Evolutionary conservation across 1,140 invertebrate species (phyloP).

Genomic region (Cydia amplana): DNA sequence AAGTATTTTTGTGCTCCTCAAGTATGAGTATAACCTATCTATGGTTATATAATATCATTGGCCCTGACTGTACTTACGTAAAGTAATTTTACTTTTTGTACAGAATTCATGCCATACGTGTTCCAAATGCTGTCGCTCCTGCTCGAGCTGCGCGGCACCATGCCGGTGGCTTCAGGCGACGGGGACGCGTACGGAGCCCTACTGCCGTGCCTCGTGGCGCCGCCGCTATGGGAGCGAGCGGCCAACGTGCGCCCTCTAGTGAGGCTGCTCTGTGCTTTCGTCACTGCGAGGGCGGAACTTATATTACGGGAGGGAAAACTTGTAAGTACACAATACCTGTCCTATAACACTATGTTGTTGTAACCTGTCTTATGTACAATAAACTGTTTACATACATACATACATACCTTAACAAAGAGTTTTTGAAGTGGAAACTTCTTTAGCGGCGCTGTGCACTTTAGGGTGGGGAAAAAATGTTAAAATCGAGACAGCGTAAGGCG

Average conservation of each 20-base stretch:
- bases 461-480: no score
- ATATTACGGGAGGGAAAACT: constrained; percentile 86
- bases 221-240: constrained; percentile 94
- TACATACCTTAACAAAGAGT: no score
- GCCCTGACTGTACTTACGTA: not conserved
- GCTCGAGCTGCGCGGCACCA: constrained; percentile 87
- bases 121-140: constrained; percentile 97
- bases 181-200: constrained; percentile 93
- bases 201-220: constrained; percentile 92
- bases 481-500: no score
- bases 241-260: constrained; percentile 96
- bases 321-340: constrained; percentile 72
- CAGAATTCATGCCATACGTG: constrained; percentile 98
- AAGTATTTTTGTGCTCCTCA: no score
- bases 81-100: not conserved
- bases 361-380: no score
- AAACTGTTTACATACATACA: no score
- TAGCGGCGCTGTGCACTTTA: no score
- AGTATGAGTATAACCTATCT: no score
- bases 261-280: constrained; percentile 91
- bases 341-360: no score
- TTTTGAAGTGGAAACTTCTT: no score
- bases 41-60: no score
- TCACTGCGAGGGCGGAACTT: constrained; percentile 86
- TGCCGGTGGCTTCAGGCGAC: constrained; percentile 51